Base-by-base conservation (phyloP, 1,140 invertebrate genomes). In the Schlechtendalia chinensis region DNA sequence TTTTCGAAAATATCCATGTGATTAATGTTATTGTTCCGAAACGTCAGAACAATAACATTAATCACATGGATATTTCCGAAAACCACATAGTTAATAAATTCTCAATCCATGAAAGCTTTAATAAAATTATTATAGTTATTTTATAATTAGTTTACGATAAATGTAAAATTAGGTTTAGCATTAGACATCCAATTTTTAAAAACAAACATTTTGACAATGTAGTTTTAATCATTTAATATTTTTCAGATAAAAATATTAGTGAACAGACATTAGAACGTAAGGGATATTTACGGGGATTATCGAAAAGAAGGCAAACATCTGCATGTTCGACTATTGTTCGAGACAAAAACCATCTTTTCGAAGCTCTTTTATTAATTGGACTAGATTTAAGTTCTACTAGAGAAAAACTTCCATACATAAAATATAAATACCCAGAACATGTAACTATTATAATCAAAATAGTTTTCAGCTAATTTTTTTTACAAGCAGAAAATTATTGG, bases 361-460 rank as follows among this genome's bases (percentile, higher is more conserved):
- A 91, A 83, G 88, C 89, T 32, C 89, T 91, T 83, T 83, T 92
- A 11, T 85, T 92, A 22, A 89, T 92, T 50, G 91, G 90, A 1
- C 85, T 91, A 79, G 89, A 90, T 84, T 87, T 89, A 82, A 88
- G 89, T 86, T 16, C 86, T 86, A 82, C 81, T 10, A 84, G 84
- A 24, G 83, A 83, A 27, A 85, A 87, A 83, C 83, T 85, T 83
- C 89, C 90, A 12, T 90, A 91, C 83, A 89, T 92, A 22, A 91
- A 91, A 83, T 89, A 87, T 81, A 90, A 89, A 83, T 92, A 88
- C 86, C 91, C 91, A 29, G 84, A 85, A 83, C 86, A 89, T 86
- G 91, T 91, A 86, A 89, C 58, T 81, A 67, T 50, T 75, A 80
- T 81, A 65, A 56, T 82, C 81, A 77, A 39, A 63, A 45, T 24